Conservation (phyloP, 2,888 invertebrate species). For the Melikaiella ostensackeni region DNA sequence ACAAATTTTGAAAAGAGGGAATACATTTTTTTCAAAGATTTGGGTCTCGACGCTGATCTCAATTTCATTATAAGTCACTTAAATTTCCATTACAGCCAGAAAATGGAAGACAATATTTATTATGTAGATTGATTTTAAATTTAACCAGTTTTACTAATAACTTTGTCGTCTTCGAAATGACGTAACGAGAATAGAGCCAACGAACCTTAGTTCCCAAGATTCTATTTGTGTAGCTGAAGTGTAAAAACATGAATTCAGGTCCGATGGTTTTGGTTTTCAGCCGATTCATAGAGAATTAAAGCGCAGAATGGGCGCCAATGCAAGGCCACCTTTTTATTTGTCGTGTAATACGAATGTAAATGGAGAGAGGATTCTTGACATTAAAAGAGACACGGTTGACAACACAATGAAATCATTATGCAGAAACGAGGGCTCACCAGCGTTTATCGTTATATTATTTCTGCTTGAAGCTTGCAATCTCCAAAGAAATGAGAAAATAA, state of each 20-base stretch:
- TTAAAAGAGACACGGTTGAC: slow-evolving; percentile 43
- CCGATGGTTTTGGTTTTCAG: slow-evolving; percentile 13
- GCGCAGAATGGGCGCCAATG: not conserved
- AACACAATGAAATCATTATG: slow-evolving; percentile 54
- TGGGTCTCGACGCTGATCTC: too few species aligned
- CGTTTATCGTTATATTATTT: slow-evolving; percentile 47
- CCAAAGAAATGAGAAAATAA: not conserved
- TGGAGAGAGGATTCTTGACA: slow-evolving; percentile 16
- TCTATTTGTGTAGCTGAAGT: not conserved
- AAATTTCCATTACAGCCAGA: too few species aligned
- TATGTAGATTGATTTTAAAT: not conserved
- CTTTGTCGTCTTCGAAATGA: not conserved
- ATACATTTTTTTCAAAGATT: too few species aligned
- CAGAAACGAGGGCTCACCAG: slow-evolving; percentile 49
- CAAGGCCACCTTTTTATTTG: slow-evolving; percentile 31
- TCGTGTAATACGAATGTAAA: slow-evolving; percentile 28
- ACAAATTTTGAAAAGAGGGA: too few species aligned
- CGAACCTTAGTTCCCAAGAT: not conserved
- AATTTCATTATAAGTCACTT: too few species aligned
- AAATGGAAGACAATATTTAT: too few species aligned
- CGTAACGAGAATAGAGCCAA: not conserved
- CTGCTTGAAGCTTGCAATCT: not conserved
- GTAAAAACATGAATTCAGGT: slow-evolving; percentile 11
- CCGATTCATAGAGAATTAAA: not conserved
- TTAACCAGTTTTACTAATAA: not conserved